These are phyloP conservation scores for Otolemur garnettii DNA, from an alignment of 2,113 vertebrate species.

Conservation along the genomic window DNA sequence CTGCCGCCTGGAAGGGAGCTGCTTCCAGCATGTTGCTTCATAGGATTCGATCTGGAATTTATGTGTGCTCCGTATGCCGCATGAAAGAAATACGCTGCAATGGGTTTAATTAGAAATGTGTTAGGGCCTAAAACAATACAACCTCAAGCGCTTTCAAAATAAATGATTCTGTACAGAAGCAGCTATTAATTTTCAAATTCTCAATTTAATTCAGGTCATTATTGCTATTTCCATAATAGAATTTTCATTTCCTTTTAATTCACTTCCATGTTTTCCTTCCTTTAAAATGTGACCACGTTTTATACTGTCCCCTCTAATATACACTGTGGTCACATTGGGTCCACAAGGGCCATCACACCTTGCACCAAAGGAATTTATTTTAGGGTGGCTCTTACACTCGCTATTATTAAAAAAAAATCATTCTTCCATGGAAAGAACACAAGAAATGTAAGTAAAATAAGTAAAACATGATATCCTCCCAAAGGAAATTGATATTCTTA, in stretches of 20 bases:
- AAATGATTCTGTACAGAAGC: conserved; percentile 37
- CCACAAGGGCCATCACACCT: not conserved
- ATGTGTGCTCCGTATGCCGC: not conserved
- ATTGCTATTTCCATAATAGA: conserved; percentile 51
- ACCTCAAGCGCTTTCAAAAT: conserved; percentile 26
- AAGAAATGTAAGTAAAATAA: conserved; percentile 32
- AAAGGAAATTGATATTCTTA: conserved; percentile 20
- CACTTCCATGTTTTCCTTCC: conserved; percentile 49
- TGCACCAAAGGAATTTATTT: not conserved
- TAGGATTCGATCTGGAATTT: not conserved
- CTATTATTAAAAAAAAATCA: not conserved
- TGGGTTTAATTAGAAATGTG: not conserved
- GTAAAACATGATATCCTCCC: not conserved
- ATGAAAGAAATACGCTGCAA: not conserved
- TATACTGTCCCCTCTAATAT: not conserved
- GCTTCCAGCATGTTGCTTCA: not conserved
- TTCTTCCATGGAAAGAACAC: not conserved
- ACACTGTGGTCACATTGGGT: not conserved
- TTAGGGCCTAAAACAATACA: not conserved
- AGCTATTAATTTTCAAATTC: conserved; percentile 64
- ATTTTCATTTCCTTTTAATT: conserved; percentile 68
- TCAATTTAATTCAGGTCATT: conserved; percentile 65
- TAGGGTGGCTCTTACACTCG: not conserved
- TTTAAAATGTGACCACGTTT: conserved; percentile 62
- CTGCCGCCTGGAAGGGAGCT: not conserved